phyloP scores from a whole-genome alignment of 2,888 invertebrate genomes.

The Lasioglossum leucozonium region DNA sequence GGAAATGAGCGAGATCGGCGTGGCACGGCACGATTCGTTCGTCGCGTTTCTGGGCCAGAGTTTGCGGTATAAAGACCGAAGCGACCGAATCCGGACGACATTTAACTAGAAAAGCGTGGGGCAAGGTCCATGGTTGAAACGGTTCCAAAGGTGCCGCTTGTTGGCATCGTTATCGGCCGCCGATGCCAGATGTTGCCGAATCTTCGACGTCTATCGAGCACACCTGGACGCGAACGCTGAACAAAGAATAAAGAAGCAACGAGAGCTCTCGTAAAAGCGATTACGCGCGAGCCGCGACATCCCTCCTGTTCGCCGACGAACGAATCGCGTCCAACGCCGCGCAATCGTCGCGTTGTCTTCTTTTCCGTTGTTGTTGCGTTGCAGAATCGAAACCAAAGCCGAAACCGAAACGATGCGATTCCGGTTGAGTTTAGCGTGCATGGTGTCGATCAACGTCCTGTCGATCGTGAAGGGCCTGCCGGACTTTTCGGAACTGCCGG shows the following conservation, averaged over 20 bases:
- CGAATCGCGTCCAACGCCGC: not conserved
- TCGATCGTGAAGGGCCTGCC: constrained; percentile 62
- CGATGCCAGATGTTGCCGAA: constrained; percentile 63
- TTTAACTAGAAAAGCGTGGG: constrained; percentile 40
- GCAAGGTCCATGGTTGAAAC: constrained; percentile 44
- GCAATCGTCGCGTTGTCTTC: not conserved
- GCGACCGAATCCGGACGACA: constrained; percentile 26
- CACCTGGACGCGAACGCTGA: constrained; percentile 26
- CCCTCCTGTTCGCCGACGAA: not conserved
- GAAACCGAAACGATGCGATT: constrained; percentile 68
- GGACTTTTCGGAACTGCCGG: constrained; percentile 85
- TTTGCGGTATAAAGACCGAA: constrained; percentile 27
- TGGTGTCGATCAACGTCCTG: constrained; percentile 61
- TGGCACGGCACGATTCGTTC: constrained; percentile 23
- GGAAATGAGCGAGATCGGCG: not conserved
- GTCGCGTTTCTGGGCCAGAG: constrained; percentile 16
- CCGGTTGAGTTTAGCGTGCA: constrained; percentile 41
- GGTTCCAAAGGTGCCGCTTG: constrained; percentile 53
- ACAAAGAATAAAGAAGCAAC: constrained; percentile 5
- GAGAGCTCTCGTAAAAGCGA: not conserved
- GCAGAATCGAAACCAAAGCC: not conserved
- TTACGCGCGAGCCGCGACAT: not conserved
- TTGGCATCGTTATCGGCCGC: constrained; percentile 47
- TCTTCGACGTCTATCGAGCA: constrained; percentile 30
- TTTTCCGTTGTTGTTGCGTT: not conserved